These are phyloP conservation scores for Poicephalus meyeri DNA, from an alignment of 2,113 vertebrate genomes.

Conservation along the genomic window DNA sequence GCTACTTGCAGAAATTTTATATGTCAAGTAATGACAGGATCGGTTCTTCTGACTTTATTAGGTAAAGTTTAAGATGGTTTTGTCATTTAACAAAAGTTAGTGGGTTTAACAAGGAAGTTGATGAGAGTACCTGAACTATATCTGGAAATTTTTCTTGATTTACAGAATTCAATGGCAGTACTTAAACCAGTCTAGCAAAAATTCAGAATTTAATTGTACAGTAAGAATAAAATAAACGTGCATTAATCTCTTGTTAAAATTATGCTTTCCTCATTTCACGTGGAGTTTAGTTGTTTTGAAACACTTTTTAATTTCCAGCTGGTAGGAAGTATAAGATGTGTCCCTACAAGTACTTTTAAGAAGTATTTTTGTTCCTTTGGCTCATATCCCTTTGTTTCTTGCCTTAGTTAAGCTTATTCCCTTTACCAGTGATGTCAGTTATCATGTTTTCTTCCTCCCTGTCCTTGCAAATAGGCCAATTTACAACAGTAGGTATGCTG, in stretches of 20 bases:
- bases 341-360: background rate
- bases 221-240: background rate
- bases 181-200: background rate
- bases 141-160: background rate
- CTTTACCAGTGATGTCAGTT: background rate
- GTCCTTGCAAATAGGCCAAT: background rate
- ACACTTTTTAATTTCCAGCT: background rate
- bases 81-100: background rate
- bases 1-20: background rate
- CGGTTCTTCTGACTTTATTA: background rate
- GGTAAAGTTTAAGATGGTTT: background rate
- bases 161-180: background rate
- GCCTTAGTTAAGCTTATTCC: background rate
- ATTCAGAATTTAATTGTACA: background rate
- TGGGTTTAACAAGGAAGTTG: background rate
- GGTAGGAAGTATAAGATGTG: background rate
- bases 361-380: background rate
- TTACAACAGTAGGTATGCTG: background rate
- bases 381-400: background rate
- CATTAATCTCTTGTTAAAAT: background rate
- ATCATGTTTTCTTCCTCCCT: background rate
- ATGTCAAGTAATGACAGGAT: background rate
- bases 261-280: background rate
- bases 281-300: background rate
- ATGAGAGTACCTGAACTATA: background rate